A percentile compares a stretch with the other conserved stretches of the same genome.
These are phyloP conservation scores for Sebastes oblongus DNA, from an alignment of 2,797 vertebrate species.

Conservation along the genomic window DNA sequence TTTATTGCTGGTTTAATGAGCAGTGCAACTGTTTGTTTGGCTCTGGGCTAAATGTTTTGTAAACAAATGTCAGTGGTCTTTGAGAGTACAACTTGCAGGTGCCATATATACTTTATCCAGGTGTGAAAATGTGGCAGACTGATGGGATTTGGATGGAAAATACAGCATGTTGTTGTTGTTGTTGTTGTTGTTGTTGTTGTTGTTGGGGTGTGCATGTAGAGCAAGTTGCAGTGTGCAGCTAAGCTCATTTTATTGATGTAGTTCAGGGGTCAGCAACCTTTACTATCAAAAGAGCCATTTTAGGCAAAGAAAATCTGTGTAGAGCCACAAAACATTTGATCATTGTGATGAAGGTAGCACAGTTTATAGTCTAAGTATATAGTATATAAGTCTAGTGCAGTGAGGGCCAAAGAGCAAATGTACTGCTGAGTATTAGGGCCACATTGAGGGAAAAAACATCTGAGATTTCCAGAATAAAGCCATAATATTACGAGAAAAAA, in stretches of 20 bases:
- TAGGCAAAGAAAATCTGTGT: no score
- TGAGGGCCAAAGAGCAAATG: no score
- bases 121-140: not conserved
- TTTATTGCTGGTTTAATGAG: not conserved
- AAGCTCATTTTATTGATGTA: not conserved
- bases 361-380: no score
- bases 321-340: no score
- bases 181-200: no score
- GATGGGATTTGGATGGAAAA: not conserved
- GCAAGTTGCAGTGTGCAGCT: not conserved
- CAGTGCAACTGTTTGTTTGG: not conserved
- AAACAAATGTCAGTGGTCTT: not conserved
- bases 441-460: fast-evolving
- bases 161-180: not conserved
- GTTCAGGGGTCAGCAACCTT: no score
- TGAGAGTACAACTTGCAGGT: not conserved
- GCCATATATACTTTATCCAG: not conserved
- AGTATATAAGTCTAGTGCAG: no score
- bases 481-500: no score
- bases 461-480: fast-evolving
- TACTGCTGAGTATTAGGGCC: no score
- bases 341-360: no score
- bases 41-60: not conserved
- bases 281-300: no score
- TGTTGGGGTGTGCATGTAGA: not conserved